Percentiles rank a stretch among this genome's conserved stretches.
phyloP scores from a whole-genome alignment of 2,797 vertebrate species.

The Aulostomus chinensis region DNA sequence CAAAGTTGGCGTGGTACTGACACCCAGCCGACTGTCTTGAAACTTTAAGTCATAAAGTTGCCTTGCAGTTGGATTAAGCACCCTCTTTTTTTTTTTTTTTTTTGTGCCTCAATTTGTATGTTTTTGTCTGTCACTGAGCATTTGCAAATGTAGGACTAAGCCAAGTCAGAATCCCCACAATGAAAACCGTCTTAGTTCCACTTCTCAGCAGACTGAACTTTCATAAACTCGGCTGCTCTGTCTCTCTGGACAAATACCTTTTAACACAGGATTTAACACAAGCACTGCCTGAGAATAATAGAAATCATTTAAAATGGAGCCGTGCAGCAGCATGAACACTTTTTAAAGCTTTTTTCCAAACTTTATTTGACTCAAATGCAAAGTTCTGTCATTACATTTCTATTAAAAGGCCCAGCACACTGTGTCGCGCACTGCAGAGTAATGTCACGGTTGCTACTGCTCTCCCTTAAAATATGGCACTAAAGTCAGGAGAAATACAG shows the following conservation, averaged over 20 bases:
- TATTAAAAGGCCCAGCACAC: too few species aligned
- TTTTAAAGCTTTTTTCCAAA: background rate
- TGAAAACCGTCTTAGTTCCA: slow-evolving; percentile 69
- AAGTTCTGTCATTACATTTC: too few species aligned
- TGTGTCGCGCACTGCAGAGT: too few species aligned
- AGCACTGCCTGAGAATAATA: slow-evolving; percentile 35
- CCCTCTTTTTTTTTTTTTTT: slow-evolving; percentile 1
- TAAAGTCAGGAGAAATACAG: too few species aligned
- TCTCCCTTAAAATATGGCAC: too few species aligned
- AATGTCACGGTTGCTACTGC: too few species aligned
- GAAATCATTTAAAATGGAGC: slow-evolving; percentile 27
- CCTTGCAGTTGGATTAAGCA: slow-evolving; percentile 17
- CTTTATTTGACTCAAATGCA: too few species aligned
- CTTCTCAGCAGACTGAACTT: slow-evolving; percentile 59
- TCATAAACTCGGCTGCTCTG: slow-evolving; percentile 35
- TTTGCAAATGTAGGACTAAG: slow-evolving; percentile 47
- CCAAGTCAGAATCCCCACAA: slow-evolving; percentile 35
- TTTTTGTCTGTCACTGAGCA: slow-evolving; percentile 11
- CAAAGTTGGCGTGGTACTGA: too few species aligned
- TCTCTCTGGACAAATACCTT: slow-evolving; percentile 36
- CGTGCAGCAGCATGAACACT: background rate
- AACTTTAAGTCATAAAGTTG: slow-evolving; percentile 14
- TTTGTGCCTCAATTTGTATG: slow-evolving; percentile 17
- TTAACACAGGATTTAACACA: slow-evolving; percentile 44
- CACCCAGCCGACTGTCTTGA: too few species aligned